Conservation (phyloP, 2,888 invertebrate genomes). For the Dinocampus coccinellae region DNA sequence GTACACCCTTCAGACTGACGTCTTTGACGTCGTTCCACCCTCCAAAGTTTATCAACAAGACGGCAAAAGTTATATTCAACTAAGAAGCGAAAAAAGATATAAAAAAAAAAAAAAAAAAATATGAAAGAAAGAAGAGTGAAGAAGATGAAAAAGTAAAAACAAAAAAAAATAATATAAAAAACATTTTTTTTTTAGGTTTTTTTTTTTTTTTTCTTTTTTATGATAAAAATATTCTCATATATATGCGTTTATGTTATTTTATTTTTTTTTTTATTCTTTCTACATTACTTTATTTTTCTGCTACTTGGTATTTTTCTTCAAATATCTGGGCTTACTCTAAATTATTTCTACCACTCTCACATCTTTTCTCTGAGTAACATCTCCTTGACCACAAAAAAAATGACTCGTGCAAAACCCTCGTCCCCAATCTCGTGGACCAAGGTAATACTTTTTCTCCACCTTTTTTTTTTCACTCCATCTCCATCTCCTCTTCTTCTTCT, state of each 20-base stretch:
- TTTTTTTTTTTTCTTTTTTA: background rate
- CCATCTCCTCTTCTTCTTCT: constrained; percentile 7
- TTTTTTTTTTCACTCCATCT: too few species aligned
- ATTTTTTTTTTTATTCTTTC: background rate
- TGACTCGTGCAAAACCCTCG: constrained; percentile 32
- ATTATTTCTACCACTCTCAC: background rate
- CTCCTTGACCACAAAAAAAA: constrained; percentile 29
- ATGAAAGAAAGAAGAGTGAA: too few species aligned
- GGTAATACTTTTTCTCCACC: constrained; percentile 37
- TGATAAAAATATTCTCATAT: background rate
- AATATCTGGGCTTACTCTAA: background rate
- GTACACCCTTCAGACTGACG: background rate
- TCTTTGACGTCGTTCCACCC: constrained; percentile 17
- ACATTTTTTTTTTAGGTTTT: too few species aligned
- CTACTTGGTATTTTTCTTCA: too few species aligned
- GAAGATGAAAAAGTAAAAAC: too few species aligned
- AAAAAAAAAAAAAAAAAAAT: background rate
- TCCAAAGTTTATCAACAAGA: constrained; percentile 21
- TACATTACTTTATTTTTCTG: too few species aligned
- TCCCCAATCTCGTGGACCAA: constrained; percentile 15
- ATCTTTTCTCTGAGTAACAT: background rate
- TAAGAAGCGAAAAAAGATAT: background rate
- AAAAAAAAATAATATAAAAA: too few species aligned
- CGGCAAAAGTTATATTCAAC: background rate
- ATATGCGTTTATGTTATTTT: background rate